These are phyloP conservation scores for Aphelenchoides bicaudatus DNA, from an alignment of 2,888 invertebrate genomes.

Conservation along the genomic window DNA sequence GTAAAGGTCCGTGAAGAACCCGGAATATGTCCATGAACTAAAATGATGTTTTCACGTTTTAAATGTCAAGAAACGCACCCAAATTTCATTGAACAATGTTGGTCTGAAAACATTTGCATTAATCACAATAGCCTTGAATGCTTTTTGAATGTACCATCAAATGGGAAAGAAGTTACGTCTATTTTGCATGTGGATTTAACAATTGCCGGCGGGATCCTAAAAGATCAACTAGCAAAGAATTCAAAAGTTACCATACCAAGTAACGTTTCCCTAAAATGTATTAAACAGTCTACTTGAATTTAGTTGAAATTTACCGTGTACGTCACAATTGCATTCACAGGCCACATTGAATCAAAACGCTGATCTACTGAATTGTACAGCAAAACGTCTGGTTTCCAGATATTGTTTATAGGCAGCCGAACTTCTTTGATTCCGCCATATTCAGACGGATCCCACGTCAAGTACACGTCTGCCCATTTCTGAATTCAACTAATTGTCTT, in stretches of 20 bases:
- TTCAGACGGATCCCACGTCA: constrained; percentile 92
- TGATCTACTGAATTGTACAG: constrained; percentile 84
- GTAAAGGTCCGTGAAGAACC: constrained; percentile 56
- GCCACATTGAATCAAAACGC: constrained; percentile 64
- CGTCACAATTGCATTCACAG: constrained; percentile 63
- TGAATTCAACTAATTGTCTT: neutral
- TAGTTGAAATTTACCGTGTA: constrained; percentile 19
- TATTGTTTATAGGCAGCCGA: constrained; percentile 86
- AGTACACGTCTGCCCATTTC: constrained; percentile 67
- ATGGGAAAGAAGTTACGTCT: constrained; percentile 27
- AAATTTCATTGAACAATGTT: no score
- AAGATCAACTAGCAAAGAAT: neutral
- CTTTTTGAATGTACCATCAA: neutral
- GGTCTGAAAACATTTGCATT: neutral
- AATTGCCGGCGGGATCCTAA: constrained; percentile 40
- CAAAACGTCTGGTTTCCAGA: constrained; percentile 96
- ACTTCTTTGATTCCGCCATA: constrained; percentile 64
- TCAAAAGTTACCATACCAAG: no score
- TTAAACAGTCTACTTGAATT: no score
- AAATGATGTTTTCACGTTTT: neutral
- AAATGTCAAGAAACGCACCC: neutral
- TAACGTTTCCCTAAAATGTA: constrained; percentile 31
- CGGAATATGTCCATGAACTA: constrained; percentile 79
- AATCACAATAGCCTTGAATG: neutral
- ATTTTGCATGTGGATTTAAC: constrained; percentile 31